phyloP scores from a whole-genome alignment of 92 coral and sea anemone species.

The Porites divaricata region DNA sequence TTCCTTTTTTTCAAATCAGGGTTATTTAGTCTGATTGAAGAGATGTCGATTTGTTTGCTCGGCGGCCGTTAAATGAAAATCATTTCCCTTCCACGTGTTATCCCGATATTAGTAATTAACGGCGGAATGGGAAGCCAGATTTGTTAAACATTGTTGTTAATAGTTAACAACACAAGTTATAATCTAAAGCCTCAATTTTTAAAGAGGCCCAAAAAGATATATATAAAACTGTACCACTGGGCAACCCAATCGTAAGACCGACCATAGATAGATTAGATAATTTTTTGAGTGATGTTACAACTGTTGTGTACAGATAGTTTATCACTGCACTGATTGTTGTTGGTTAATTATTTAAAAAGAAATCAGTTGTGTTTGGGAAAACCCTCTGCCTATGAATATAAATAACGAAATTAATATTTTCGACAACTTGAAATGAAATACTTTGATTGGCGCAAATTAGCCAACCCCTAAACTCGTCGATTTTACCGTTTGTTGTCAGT shows the following conservation, averaged over 20 bases:
- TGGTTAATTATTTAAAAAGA: constrained; percentile 13
- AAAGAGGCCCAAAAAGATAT: too few relatives aligned
- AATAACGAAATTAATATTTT: background rate
- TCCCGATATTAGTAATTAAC: background rate
- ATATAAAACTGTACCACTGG: background rate
- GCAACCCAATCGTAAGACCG: background rate
- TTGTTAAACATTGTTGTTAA: background rate
- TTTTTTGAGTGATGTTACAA: too few relatives aligned
- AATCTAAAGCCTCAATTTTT: background rate
- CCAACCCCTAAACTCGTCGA: background rate
- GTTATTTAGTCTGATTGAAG: background rate
- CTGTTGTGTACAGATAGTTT: background rate
- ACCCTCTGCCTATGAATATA: background rate
- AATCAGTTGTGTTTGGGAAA: background rate
- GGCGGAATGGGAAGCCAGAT: constrained; percentile 17
- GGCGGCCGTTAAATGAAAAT: constrained; percentile 11
- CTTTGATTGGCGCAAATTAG: background rate
- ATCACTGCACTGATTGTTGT: background rate
- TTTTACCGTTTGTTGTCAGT: too few relatives aligned
- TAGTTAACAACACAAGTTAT: background rate
- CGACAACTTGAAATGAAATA: constrained; percentile 1
- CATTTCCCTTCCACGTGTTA: background rate
- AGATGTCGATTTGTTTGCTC: too few relatives aligned
- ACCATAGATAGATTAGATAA: too few relatives aligned
- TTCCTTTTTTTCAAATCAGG: background rate